Base-by-base conservation (phyloP, 2,113 vertebrate genomes). In the Anhinga rufa region DNA sequence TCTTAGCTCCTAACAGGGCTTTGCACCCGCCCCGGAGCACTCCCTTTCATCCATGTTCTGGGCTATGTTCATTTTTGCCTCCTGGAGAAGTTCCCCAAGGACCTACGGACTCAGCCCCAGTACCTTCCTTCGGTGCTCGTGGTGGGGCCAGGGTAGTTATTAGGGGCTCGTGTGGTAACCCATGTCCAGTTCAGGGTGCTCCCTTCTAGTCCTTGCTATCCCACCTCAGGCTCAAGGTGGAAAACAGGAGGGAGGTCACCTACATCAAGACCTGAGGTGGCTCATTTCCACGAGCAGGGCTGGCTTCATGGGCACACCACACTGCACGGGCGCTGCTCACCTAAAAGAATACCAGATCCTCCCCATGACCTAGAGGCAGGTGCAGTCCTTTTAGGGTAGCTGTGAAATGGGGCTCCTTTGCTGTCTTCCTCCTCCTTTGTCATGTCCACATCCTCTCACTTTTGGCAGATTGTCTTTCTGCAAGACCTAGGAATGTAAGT, bases 81-180 rank as follows among this genome's bases (percentile, higher is more conserved):
- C 22, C 44, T 82, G 60, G 12, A 82, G 17, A 29, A 42, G 17
- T 44, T 51, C 12, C 19, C 7, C 64, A 65, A 36, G 40, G 26
- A 72, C 17, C 22, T 57, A 65, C 0, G 0, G 80, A 60, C 3
- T 1, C 42, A 90, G 70, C 12, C 5, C 40, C 55, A 81, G 66
- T 46, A 74, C 31, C 22, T 34, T 36, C 62, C 62, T 74, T 66
- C 1, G 0, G 51, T 1, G 1, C 0, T 0, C 0, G 4, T 62
- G 26, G 46, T 66, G n/a, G 8, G 46, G 17, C 19, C 80, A 62
- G 38, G 42, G 28, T 40, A 40, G 40, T 61, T 80, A 29, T n/a
- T 69, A 75, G 34, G 44, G 32, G 25, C 17, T 46, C 40, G 14
- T 32, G n/a, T 90, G 34, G 66, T 49, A 91, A 92, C 9, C 9